These are phyloP conservation scores for Fistularia tabacaria DNA, from an alignment of 2,797 vertebrate species.

Conservation along the genomic window DNA sequence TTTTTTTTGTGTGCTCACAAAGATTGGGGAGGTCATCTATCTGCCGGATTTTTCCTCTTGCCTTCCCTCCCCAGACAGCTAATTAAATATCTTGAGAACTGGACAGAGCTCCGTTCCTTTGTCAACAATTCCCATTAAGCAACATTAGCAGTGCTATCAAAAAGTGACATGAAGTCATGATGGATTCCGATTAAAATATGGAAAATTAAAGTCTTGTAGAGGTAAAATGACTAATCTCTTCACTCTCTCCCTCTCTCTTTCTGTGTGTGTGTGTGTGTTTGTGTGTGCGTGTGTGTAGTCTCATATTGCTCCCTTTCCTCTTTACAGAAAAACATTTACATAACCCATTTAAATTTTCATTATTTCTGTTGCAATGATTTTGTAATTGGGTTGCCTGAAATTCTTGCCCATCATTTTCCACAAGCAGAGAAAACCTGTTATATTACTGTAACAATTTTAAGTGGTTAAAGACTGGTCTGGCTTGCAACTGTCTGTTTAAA, in stretches of 20 bases:
- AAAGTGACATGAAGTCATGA: constrained; percentile 48
- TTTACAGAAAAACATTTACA: constrained; percentile 57
- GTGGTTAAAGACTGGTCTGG: too few species aligned
- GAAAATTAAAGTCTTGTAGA: constrained; percentile 39
- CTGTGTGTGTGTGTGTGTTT: not conserved
- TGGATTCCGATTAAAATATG: constrained; percentile 47
- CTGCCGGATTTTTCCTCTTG: constrained; percentile 25
- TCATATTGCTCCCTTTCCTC: constrained; percentile 44
- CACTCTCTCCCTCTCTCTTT: too few species aligned
- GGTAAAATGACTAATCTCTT: constrained; percentile 18
- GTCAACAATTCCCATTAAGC: constrained; percentile 60
- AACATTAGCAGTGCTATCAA: constrained; percentile 51
- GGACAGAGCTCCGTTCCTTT: constrained; percentile 38
- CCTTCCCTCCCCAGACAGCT: constrained; percentile 39
- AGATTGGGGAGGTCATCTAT: constrained; percentile 44
- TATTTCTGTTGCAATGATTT: constrained; percentile 54
- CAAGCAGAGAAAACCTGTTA: too few species aligned
- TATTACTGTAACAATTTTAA: too few species aligned
- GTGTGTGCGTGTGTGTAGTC: constrained; percentile 10
- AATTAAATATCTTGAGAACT: constrained; percentile 49
- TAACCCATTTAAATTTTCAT: constrained; percentile 63
- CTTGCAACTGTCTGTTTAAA: too few species aligned
- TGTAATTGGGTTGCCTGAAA: constrained; percentile 59
- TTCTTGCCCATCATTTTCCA: constrained; percentile 7
- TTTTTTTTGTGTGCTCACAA: constrained; percentile 29